A percentile compares a stretch with the other conserved stretches of the same genome.
Evolutionary conservation across 2,797 vertebrate species (phyloP).

Genomic region (Serranus cabrilla): DNA sequence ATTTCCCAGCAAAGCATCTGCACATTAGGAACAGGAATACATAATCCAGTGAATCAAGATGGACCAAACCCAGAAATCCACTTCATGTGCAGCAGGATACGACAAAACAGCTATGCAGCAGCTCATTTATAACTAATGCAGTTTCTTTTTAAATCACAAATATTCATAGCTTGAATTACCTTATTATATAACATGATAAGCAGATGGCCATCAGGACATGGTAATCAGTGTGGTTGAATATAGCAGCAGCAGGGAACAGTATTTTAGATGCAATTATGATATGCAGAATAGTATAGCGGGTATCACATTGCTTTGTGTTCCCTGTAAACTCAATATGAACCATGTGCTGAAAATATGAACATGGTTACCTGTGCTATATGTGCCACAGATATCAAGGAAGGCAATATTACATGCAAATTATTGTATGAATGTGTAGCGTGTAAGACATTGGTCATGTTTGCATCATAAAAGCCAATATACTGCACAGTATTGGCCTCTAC

Average conservation of each 20-base stretch:
- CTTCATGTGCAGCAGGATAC: not conserved
- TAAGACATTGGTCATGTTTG: not conserved
- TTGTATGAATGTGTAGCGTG: not conserved
- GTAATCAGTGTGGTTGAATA: slow-evolving; percentile 5
- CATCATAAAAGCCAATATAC: slow-evolving; percentile 8
- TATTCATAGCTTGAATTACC: not conserved
- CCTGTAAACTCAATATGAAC: slow-evolving; percentile 18
- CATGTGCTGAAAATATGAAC: slow-evolving; percentile 19
- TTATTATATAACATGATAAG: not conserved
- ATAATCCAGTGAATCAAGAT: not conserved
- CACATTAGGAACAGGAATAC: not conserved
- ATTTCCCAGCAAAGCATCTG: not conserved
- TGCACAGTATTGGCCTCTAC: not conserved
- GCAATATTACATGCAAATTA: slow-evolving; percentile 1
- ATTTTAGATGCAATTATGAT: slow-evolving; percentile 65
- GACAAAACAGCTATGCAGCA: not conserved
- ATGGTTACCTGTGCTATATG: not conserved
- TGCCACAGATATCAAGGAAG: slow-evolving; percentile 16
- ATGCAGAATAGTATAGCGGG: slow-evolving; percentile 41
- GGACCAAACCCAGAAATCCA: not conserved
- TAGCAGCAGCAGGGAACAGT: slow-evolving; percentile 10
- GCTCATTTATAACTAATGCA: not conserved
- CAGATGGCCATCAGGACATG: slow-evolving; percentile 15
- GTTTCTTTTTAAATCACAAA: not conserved
- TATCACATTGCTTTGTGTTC: slow-evolving; percentile 9